Evolutionary conservation across 2,113 vertebrate genomes (phyloP).

Genomic region (Mionectes macconnelli): DNA sequence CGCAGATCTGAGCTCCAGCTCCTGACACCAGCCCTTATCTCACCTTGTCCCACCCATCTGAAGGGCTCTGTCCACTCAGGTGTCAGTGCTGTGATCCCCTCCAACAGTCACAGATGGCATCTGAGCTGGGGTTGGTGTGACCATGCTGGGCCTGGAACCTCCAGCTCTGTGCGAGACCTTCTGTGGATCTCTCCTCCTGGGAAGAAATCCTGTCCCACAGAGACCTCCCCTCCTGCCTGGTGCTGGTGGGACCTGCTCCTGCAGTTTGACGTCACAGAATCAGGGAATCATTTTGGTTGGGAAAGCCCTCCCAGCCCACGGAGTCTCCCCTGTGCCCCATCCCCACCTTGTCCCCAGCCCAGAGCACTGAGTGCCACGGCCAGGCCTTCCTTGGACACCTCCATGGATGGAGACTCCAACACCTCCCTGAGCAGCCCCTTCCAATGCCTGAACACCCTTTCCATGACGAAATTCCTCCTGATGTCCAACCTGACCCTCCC

Average conservation of each 20-base stretch:
- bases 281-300: not conserved
- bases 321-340: fast-evolving
- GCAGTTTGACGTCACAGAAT: not conserved
- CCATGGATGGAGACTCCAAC: not conserved
- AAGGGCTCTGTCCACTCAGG: not conserved
- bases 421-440: not conserved
- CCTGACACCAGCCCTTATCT: not conserved
- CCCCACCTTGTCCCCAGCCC: not conserved
- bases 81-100: not conserved
- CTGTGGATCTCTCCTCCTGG: not conserved
- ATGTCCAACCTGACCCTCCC: fast-evolving
- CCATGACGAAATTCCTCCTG: fast-evolving
- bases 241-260: not conserved
- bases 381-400: not conserved
- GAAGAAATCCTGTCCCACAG: not conserved
- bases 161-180: not conserved
- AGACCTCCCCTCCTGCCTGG: fast-evolving
- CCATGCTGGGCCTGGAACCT: fast-evolving
- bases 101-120: not conserved
- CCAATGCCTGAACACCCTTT: not conserved
- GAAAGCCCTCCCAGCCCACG: not conserved
- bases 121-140: not conserved
- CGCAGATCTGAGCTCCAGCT: not conserved
- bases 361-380: fast-evolving
- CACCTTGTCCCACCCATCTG: not conserved